Conservation (phyloP, 2,888 invertebrate species). For the Cistogaster globosa region DNA sequence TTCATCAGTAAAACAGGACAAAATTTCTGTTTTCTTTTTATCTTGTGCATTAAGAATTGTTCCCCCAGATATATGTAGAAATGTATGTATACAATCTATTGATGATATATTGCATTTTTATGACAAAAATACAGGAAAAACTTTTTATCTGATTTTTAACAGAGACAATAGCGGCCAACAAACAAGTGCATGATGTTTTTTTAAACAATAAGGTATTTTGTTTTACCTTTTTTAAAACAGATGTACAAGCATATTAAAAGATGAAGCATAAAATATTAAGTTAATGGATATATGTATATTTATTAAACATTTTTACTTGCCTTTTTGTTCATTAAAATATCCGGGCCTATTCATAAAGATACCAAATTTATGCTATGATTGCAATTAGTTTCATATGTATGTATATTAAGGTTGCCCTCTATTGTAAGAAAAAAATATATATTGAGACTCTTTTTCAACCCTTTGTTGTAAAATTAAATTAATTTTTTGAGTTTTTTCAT, state of each 20-base stretch:
- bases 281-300: constrained; percentile 7
- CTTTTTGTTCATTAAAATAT: constrained; percentile 16
- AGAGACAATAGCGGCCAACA: constrained; percentile 16
- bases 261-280: constrained; percentile 9
- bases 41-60: constrained; percentile 21
- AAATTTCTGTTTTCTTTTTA: constrained; percentile 27
- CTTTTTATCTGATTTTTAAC: constrained; percentile 28
- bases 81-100: neutral
- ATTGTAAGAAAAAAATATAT: too few relatives aligned
- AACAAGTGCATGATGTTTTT: constrained; percentile 14
- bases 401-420: too few relatives aligned
- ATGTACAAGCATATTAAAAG: constrained; percentile 1
- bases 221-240: constrained; percentile 6
- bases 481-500: too few relatives aligned
- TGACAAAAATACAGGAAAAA: constrained; percentile 31
- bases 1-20: constrained; percentile 18
- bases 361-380: neutral
- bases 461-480: too few relatives aligned
- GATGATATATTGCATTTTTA: constrained; percentile 36
- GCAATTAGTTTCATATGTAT: neutral
- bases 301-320: constrained; percentile 1
- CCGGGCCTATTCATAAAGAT: constrained; percentile 16
- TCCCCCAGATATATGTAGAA: neutral
- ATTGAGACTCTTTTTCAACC: too few relatives aligned
- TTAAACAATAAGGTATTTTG: constrained; percentile 24